phyloP scores from a whole-genome alignment of 2,888 invertebrate species.

The Pantelozetes paolii region DNA sequence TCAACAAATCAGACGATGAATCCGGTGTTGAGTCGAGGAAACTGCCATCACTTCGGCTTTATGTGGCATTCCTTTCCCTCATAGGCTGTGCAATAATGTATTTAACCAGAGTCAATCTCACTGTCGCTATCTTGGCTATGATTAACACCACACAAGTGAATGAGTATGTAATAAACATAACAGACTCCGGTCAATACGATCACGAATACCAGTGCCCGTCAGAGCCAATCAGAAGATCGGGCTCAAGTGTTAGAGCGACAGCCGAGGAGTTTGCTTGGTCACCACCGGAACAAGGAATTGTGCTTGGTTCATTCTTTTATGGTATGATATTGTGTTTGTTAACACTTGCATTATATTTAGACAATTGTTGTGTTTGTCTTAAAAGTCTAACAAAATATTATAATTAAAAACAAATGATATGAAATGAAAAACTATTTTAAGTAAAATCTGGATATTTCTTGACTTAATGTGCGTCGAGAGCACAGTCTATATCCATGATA shows the following conservation, averaged over 20 bases:
- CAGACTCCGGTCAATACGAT: neutral
- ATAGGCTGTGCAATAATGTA: slow-evolving; percentile 43
- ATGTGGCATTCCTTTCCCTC: slow-evolving; percentile 36
- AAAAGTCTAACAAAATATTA: too few species aligned
- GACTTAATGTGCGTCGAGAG: too few species aligned
- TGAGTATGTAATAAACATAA: neutral
- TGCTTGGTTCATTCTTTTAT: slow-evolving; percentile 40
- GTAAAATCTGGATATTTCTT: too few species aligned
- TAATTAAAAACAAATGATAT: too few species aligned
- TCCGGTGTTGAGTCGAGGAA: neutral
- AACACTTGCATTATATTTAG: too few species aligned
- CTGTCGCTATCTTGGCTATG: slow-evolving; percentile 46
- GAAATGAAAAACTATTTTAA: too few species aligned
- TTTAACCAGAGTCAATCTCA: slow-evolving; percentile 45
- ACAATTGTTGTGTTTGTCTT: too few species aligned
- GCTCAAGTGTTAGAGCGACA: neutral
- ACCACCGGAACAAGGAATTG: slow-evolving; percentile 39
- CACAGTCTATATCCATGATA: too few species aligned
- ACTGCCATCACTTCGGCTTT: slow-evolving; percentile 26
- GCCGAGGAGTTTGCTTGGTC: slow-evolving; percentile 37
- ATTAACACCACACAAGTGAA: slow-evolving; percentile 23
- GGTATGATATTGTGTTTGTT: slow-evolving; percentile 30
- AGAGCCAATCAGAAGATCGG: neutral
- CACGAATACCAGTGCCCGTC: slow-evolving; percentile 3
- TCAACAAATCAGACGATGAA: neutral